Evolutionary conservation across 1,140 invertebrate genomes (phyloP).

Genomic region (Meloidogyne chitwoodi): DNA sequence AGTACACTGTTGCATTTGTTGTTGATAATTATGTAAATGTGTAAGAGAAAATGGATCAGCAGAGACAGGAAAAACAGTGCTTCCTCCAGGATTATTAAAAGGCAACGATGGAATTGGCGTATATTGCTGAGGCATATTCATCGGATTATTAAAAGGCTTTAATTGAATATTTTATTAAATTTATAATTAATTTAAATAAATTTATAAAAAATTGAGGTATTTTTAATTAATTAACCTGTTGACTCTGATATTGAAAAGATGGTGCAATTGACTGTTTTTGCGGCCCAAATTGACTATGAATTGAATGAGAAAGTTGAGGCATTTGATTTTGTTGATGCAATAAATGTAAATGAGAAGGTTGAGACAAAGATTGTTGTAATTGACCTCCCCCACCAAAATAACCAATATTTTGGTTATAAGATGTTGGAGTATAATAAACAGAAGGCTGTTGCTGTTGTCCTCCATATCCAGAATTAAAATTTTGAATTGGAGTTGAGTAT

Average conservation of each 20-base stretch:
- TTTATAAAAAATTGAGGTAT: neutral
- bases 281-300: slow-evolving; percentile 16
- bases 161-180: neutral
- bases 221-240: neutral
- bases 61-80: neutral
- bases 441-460: slow-evolving; percentile 12
- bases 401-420: neutral
- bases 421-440: neutral
- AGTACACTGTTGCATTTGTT: neutral
- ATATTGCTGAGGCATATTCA: neutral
- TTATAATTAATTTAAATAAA: no score
- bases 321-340: slow-evolving; percentile 39
- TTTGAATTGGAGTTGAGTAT: slow-evolving; percentile 2
- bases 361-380: slow-evolving; percentile 30
- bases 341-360: slow-evolving; percentile 28
- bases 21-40: neutral
- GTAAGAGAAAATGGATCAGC: neutral
- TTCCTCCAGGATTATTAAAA: slow-evolving; percentile 3
- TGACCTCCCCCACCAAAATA: neutral
- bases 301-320: slow-evolving; percentile 27
- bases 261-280: neutral
- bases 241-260: slow-evolving; percentile 7
- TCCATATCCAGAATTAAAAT: neutral
- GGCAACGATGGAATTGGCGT: slow-evolving; percentile 3
- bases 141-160: neutral